Conservation (phyloP, 2,113 vertebrate species). For the Chlorodrepanis virens region DNA sequence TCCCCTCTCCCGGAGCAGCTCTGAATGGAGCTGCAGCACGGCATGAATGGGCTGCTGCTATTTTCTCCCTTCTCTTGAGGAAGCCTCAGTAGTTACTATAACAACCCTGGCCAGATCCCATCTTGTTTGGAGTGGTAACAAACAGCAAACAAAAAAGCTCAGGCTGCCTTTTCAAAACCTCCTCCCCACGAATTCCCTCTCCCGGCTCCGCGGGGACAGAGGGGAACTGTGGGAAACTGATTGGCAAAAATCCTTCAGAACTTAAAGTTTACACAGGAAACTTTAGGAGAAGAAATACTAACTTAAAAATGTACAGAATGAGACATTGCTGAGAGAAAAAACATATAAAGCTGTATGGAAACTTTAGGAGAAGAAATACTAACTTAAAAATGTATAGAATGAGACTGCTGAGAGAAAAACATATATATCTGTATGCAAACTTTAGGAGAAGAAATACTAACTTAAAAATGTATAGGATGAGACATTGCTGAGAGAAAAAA, state of each 20-base stretch:
- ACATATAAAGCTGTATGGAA: too few species aligned
- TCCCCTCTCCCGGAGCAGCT: neutral
- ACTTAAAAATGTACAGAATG: too few species aligned
- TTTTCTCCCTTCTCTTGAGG: slow-evolving; percentile 65
- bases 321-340: too few species aligned
- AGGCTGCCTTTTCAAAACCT: neutral
- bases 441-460: neutral
- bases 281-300: too few species aligned
- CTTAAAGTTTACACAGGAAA: neutral
- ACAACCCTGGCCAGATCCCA: slow-evolving; percentile 77
- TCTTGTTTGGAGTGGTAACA: slow-evolving; percentile 52
- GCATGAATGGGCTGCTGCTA: slow-evolving; percentile 66
- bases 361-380: neutral
- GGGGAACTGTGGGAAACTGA: neutral
- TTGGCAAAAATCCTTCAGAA: neutral
- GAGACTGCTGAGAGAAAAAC: neutral
- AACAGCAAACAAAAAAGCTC: slow-evolving; percentile 34
- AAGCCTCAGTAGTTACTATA: slow-evolving; percentile 77
- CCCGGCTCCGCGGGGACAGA: neutral
- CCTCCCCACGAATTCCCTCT: neutral
- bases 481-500: neutral
- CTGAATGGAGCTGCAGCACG: slow-evolving; percentile 33
- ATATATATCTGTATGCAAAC: too few species aligned
- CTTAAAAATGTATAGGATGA: too few species aligned
- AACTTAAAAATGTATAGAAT: neutral